Evolutionary conservation across 2,113 vertebrate species (phyloP).

Genomic region (Chrysemys picta): DNA sequence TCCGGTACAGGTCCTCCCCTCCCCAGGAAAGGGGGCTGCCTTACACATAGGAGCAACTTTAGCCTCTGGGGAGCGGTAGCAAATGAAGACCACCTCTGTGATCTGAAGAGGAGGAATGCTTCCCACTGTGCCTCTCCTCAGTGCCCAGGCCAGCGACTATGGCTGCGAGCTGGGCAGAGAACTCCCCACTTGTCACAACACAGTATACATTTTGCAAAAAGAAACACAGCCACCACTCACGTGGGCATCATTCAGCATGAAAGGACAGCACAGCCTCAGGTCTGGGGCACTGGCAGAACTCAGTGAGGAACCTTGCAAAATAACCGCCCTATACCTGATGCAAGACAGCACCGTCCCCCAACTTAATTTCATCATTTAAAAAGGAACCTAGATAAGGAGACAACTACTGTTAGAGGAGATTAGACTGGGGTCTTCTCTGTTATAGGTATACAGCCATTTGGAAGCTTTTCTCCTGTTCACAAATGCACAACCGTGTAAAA

Average conservation of each 20-base stretch:
- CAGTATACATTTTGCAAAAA: accelerated
- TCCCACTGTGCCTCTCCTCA: neutral
- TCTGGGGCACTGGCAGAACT: neutral
- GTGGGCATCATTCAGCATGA: neutral
- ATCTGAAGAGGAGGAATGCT: neutral
- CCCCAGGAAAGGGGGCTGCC: accelerated
- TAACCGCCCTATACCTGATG: neutral
- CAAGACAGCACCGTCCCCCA: neutral
- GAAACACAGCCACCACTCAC: neutral
- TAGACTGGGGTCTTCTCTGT: neutral
- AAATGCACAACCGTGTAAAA: neutral
- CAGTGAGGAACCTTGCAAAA: neutral
- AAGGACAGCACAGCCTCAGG: neutral
- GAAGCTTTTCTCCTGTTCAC: neutral
- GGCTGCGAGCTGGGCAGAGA: neutral
- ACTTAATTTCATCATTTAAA: neutral
- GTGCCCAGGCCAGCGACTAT: neutral
- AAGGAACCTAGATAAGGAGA: neutral
- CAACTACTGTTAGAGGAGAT: accelerated
- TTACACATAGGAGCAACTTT: accelerated
- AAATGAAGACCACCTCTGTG: neutral
- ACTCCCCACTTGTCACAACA: neutral
- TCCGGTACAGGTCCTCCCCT: neutral
- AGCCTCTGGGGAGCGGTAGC: accelerated
- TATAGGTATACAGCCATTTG: neutral